Evolutionary conservation across 2,888 invertebrate genomes (phyloP).

Genomic region (Drosophila lutescens): DNA sequence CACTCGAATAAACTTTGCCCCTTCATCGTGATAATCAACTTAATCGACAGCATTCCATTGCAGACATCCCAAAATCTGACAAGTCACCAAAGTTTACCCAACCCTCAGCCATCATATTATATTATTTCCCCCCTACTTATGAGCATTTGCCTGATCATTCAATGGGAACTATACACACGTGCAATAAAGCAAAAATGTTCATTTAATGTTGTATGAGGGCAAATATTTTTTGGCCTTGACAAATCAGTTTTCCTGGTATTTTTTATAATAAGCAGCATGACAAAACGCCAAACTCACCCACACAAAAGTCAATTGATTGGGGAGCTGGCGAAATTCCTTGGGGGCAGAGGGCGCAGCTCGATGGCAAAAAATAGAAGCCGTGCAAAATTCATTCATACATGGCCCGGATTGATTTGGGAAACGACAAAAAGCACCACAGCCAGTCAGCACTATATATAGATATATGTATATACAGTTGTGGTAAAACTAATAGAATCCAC

Average conservation of each 20-base stretch:
- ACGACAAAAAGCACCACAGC: conserved; percentile 35
- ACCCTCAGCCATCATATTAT: conserved; percentile 7
- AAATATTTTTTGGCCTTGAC: conserved; percentile 70
- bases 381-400: conserved; percentile 70
- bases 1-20: conserved; percentile 49
- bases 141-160: conserved; percentile 41
- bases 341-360: conserved; percentile 26
- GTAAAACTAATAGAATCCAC: neutral
- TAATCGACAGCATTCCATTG: conserved; percentile 63
- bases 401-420: conserved; percentile 68
- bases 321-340: conserved; percentile 36
- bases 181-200: conserved; percentile 40
- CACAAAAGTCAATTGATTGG: conserved; percentile 37
- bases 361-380: conserved; percentile 69
- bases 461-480: conserved; percentile 1
- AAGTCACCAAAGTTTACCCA: conserved; percentile 61
- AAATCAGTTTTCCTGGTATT: conserved; percentile 72
- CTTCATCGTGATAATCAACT: conserved; percentile 57
- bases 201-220: conserved; percentile 61
- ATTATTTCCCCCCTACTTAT: conserved; percentile 29
- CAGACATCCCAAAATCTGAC: conserved; percentile 51
- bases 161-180: conserved; percentile 33
- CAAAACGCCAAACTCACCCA: conserved; percentile 34
- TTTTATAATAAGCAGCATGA: conserved; percentile 70
- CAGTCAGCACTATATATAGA: conserved; percentile 19